phyloP scores from a whole-genome alignment of 2,113 vertebrate genomes.

The Falcunculus frontatus region DNA sequence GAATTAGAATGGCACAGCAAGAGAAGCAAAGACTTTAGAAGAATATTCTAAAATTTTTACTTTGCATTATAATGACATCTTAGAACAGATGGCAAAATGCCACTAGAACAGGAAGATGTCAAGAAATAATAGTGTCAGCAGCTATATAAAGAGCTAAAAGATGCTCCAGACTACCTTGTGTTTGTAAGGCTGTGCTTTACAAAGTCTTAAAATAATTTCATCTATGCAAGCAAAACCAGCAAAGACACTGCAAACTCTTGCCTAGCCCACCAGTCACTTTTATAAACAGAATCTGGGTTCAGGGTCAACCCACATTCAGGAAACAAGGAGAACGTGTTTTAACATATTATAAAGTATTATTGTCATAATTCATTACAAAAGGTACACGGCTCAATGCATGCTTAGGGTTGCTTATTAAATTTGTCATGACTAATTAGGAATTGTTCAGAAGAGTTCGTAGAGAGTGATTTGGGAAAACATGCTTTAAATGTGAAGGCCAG shows the following conservation, averaged over 20 bases:
- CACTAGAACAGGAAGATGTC: constrained; percentile 29
- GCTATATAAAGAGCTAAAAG: constrained; percentile 42
- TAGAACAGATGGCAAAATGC: constrained; percentile 57
- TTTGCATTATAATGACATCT: constrained; percentile 47
- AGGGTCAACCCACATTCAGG: neutral
- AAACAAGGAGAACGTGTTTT: neutral
- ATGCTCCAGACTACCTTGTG: constrained; percentile 38
- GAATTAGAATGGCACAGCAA: neutral
- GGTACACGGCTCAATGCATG: neutral
- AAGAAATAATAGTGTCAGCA: constrained; percentile 42
- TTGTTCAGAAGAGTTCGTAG: neutral
- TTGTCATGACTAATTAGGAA: neutral
- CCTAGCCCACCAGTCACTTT: neutral
- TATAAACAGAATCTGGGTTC: neutral
- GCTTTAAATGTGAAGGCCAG: neutral
- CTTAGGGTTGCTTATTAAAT: neutral
- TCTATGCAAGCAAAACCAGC: neutral
- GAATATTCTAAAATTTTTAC: constrained; percentile 28
- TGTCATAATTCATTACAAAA: neutral
- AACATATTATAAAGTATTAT: neutral
- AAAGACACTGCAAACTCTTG: neutral
- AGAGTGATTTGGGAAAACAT: neutral
- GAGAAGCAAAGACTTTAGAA: neutral
- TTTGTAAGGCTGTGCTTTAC: neutral
- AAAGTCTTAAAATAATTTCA: constrained; percentile 39